phyloP scores from a whole-genome alignment of 2,797 vertebrate genomes.

The Chaetophractus vellerosus region DNA sequence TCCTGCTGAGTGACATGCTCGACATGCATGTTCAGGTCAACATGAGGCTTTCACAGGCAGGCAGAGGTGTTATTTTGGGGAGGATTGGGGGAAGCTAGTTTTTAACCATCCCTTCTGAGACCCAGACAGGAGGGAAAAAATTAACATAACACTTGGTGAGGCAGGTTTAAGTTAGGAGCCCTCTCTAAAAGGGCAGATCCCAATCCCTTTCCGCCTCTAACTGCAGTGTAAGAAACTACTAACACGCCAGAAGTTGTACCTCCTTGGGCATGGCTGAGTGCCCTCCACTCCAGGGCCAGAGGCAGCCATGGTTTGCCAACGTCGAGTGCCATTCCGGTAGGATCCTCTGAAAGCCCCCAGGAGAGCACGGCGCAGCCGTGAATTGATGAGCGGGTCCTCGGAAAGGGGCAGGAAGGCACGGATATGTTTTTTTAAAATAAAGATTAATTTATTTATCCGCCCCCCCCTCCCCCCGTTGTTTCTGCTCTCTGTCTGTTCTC shows the following conservation, averaged over 20 bases:
- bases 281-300: no score
- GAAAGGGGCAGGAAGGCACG: neutral
- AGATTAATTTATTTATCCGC: no score
- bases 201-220: neutral
- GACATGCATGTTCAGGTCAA: accelerated
- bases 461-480: no score
- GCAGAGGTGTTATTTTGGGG: neutral
- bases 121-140: neutral
- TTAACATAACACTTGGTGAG: neutral
- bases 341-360: neutral
- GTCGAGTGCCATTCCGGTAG: neutral
- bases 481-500: no score
- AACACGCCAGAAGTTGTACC: neutral
- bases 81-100: neutral
- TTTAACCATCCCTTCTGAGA: neutral
- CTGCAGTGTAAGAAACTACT: neutral
- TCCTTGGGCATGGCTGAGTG: no score
- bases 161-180: neutral
- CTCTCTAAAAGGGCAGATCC: neutral
- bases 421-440: neutral
- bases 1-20: neutral
- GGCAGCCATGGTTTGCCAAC: neutral
- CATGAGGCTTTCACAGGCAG: accelerated
- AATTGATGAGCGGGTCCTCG: no score
- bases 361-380: accelerated